Conservation (phyloP, 2,797 vertebrate genomes). For the Hippocampus kuda region DNA sequence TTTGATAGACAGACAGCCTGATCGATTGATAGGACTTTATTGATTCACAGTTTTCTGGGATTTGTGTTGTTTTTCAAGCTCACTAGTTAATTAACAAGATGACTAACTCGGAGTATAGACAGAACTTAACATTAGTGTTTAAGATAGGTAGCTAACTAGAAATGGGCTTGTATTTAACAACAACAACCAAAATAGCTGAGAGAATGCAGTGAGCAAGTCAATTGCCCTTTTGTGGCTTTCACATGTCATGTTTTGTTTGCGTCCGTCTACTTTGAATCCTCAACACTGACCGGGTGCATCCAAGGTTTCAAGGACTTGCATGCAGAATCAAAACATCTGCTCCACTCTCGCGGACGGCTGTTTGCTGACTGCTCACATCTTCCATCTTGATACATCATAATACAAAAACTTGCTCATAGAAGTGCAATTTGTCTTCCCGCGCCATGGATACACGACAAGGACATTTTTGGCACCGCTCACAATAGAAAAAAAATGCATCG, state of each 20-base stretch:
- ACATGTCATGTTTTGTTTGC: constrained; percentile 27
- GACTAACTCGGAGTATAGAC: not conserved
- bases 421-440: not conserved
- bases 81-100: no score
- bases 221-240: constrained; percentile 25
- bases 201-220: not conserved
- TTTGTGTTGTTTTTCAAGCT: no score
- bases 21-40: not conserved
- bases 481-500: not conserved
- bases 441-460: not conserved
- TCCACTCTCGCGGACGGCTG: constrained; percentile 28
- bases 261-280: constrained; percentile 36
- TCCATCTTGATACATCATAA: not conserved
- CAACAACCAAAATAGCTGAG: not conserved
- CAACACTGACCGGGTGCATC: constrained; percentile 30
- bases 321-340: constrained; percentile 38
- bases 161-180: no score
- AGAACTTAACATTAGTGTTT: not conserved
- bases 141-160: not conserved
- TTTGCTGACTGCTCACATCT: not conserved
- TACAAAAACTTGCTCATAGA: not conserved
- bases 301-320: constrained; percentile 38
- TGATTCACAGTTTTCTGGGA: not conserved
- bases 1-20: not conserved
- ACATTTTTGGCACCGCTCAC: not conserved